phyloP scores from a whole-genome alignment of 2,113 vertebrate genomes.

The Callocephalon fimbriatum region DNA sequence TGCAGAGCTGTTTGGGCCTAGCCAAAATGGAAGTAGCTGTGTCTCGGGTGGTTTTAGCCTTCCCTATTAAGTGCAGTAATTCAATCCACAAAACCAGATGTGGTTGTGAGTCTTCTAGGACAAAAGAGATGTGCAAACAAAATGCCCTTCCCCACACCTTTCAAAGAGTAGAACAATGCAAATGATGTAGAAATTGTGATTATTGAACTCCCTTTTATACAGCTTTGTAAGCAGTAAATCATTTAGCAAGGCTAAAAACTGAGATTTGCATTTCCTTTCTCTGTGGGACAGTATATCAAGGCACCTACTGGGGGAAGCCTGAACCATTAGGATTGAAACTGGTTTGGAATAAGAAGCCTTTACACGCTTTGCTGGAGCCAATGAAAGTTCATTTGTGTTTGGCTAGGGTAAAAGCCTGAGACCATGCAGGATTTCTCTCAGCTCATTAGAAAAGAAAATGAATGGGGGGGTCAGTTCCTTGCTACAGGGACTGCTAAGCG shows the following conservation, averaged over 20 bases:
- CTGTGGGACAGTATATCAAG: not conserved
- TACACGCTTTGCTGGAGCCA: not conserved
- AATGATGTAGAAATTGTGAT: not conserved
- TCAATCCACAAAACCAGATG: not conserved
- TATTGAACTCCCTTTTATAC: not conserved
- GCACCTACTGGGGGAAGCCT: not conserved
- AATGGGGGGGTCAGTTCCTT: not conserved
- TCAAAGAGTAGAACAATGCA: not conserved
- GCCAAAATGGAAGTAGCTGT: not conserved
- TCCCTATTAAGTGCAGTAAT: not conserved
- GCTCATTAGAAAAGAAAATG: not conserved
- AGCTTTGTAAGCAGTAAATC: not conserved
- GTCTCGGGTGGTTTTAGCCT: not conserved
- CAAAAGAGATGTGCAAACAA: not conserved
- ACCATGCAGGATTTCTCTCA: not conserved
- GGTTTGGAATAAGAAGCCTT: not conserved
- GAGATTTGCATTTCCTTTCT: not conserved
- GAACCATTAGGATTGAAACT: not conserved
- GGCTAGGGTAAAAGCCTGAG: not conserved
- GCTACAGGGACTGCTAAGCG: not conserved
- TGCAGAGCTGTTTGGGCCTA: fast-evolving
- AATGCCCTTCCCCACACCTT: not conserved
- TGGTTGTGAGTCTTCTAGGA: not conserved
- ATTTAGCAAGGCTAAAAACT: not conserved
- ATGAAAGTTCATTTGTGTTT: not conserved